Evolutionary conservation across 2,888 invertebrate genomes (phyloP).

Genomic region (Anarsia innoxiella): DNA sequence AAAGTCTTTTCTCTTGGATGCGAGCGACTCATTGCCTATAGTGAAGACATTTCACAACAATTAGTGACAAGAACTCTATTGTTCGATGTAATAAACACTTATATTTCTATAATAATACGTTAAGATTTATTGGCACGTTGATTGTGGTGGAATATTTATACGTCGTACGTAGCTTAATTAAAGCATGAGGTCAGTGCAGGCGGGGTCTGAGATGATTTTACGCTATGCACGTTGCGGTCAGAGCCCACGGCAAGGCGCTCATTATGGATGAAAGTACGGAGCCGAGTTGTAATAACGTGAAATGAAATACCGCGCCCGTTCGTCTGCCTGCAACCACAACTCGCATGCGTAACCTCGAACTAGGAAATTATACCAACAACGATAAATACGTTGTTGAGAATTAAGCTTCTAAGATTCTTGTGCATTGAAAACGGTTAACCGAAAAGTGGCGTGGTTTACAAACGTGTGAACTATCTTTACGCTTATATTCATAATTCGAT

Average conservation of each 20-base stretch:
- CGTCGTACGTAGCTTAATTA: no score
- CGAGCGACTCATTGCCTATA: slow-evolving; percentile 38
- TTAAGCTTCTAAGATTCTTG: slow-evolving; percentile 12
- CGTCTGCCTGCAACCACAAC: slow-evolving; percentile 52
- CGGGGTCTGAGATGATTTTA: slow-evolving; percentile 27
- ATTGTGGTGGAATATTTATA: no score
- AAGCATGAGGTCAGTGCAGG: no score
- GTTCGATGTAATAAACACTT: slow-evolving; percentile 4
- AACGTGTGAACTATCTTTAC: no score
- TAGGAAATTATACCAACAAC: slow-evolving; percentile 30
- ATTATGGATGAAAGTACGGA: slow-evolving; percentile 57
- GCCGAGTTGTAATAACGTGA: slow-evolving; percentile 50
- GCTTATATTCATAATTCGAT: no score
- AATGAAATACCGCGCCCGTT: slow-evolving; percentile 50
- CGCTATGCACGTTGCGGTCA: slow-evolving; percentile 45
- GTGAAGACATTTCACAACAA: slow-evolving; percentile 50
- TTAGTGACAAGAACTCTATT: slow-evolving; percentile 23
- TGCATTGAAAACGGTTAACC: no score
- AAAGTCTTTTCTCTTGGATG: slow-evolving; percentile 54
- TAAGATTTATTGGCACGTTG: no score
- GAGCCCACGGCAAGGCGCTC: slow-evolving; percentile 36
- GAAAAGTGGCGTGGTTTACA: no score
- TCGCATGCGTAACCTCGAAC: slow-evolving; percentile 53
- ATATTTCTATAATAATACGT: no score
- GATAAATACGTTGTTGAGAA: slow-evolving; percentile 6